phyloP scores from a whole-genome alignment of 2,113 vertebrate genomes.

The Rhipidura dahli region DNA sequence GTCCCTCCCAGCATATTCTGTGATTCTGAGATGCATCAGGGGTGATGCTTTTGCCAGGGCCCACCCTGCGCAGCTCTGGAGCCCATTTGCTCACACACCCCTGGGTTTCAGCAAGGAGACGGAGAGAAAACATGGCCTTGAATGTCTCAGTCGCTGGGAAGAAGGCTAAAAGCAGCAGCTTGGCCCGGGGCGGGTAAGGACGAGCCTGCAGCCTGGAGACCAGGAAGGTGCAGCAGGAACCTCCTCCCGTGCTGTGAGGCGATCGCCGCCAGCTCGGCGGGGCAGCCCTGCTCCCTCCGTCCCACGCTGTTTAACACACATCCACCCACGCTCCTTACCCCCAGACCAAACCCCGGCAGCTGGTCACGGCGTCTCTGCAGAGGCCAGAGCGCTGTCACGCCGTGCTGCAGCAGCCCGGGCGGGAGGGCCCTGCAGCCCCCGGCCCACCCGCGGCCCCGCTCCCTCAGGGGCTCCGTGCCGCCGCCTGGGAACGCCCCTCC shows the following conservation, averaged over 20 bases:
- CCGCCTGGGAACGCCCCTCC: not conserved
- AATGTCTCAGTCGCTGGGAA: not conserved
- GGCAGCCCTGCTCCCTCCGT: not conserved
- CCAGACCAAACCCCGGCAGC: not conserved
- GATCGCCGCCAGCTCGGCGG: accelerated
- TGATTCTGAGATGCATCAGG: accelerated
- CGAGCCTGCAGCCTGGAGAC: accelerated
- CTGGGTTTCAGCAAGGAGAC: not conserved
- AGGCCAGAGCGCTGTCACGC: not conserved
- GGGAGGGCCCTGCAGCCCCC: not conserved
- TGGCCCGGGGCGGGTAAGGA: accelerated
- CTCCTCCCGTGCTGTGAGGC: accelerated
- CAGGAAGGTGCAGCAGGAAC: not conserved
- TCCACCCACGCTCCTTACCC: accelerated
- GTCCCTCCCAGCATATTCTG: not conserved
- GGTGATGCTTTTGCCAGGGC: accelerated
- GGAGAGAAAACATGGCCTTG: accelerated
- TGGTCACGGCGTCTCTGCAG: not conserved
- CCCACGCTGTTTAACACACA: accelerated
- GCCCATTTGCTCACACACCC: accelerated
- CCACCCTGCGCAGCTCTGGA: accelerated
- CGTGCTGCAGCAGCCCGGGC: not conserved
- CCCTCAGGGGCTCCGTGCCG: accelerated
- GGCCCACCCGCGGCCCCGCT: not conserved
- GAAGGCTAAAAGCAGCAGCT: not conserved